A percentile compares a stretch with the other conserved stretches of the same genome.
Conservation (phyloP, 2,888 invertebrate genomes). For the Neoitamus cyanurus region DNA sequence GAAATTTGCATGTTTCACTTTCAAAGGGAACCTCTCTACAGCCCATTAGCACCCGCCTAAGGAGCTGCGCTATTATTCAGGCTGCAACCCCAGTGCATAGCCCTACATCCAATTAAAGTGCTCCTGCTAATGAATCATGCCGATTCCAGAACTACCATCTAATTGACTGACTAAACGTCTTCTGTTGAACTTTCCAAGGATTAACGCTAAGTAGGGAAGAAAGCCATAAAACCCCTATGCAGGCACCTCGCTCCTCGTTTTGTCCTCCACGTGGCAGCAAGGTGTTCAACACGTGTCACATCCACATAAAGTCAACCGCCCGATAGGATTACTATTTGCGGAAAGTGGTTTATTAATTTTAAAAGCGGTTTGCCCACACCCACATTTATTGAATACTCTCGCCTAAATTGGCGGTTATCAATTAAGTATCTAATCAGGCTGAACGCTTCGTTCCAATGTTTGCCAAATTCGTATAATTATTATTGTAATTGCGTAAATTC, state of each 20-base stretch:
- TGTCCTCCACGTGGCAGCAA: background rate
- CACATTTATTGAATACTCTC: background rate
- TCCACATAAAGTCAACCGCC: background rate
- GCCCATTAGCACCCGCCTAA: background rate
- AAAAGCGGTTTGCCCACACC: background rate
- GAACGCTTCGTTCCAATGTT: background rate
- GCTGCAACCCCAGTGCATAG: background rate
- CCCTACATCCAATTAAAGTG: background rate
- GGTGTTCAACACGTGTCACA: background rate
- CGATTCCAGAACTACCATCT: background rate
- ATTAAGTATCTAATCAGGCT: background rate
- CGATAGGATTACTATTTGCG: background rate
- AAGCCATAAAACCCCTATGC: background rate
- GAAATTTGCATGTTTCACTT: background rate
- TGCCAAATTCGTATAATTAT: background rate
- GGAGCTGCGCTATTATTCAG: background rate
- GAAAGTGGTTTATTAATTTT: background rate
- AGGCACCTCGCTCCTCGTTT: background rate
- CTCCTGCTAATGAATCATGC: background rate
- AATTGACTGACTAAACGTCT: background rate
- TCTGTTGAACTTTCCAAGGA: background rate
- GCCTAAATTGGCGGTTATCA: background rate
- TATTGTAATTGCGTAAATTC: background rate
- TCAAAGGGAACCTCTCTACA: background rate
- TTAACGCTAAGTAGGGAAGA: background rate